These are phyloP conservation scores for Thunnus maccoyii DNA, from an alignment of 2,113 vertebrate species.

Conservation along the genomic window DNA sequence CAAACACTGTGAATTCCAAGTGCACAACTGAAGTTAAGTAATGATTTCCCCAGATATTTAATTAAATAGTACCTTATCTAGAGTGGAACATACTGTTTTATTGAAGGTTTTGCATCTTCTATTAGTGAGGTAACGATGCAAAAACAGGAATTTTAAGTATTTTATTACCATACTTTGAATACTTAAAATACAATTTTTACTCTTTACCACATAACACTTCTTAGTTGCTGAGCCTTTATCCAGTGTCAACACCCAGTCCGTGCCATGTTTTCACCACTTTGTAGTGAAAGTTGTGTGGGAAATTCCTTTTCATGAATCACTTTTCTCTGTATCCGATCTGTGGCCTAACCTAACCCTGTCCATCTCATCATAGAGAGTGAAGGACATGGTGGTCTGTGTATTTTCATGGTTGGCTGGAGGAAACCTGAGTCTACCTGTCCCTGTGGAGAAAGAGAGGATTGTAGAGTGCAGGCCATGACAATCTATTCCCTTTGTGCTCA, in stretches of 20 bases:
- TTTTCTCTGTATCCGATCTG: slow-evolving; percentile 41
- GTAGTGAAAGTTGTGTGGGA: neutral
- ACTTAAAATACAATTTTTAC: neutral
- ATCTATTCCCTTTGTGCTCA: slow-evolving; percentile 69
- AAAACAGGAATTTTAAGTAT: too few relatives aligned
- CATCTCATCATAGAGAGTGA: slow-evolving; percentile 52
- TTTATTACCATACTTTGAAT: neutral
- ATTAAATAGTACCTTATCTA: neutral
- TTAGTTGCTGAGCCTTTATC: neutral
- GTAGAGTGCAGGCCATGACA: slow-evolving; percentile 72
- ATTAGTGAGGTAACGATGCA: neutral
- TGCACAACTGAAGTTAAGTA: neutral
- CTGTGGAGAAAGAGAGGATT: slow-evolving; percentile 69
- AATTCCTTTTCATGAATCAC: slow-evolving; percentile 46
- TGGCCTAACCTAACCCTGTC: slow-evolving; percentile 51
- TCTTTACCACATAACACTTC: neutral
- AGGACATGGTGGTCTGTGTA: slow-evolving; percentile 64
- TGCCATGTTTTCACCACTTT: neutral
- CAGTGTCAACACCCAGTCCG: neutral
- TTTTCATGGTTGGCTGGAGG: slow-evolving; percentile 75
- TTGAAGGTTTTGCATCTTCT: neutral
- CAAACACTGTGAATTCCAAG: neutral
- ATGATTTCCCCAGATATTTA: neutral
- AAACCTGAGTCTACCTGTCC: slow-evolving; percentile 74
- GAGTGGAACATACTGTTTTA: neutral